These are phyloP conservation scores for Rotaria socialis DNA, from an alignment of 2,888 invertebrate species.

Conservation along the genomic window DNA sequence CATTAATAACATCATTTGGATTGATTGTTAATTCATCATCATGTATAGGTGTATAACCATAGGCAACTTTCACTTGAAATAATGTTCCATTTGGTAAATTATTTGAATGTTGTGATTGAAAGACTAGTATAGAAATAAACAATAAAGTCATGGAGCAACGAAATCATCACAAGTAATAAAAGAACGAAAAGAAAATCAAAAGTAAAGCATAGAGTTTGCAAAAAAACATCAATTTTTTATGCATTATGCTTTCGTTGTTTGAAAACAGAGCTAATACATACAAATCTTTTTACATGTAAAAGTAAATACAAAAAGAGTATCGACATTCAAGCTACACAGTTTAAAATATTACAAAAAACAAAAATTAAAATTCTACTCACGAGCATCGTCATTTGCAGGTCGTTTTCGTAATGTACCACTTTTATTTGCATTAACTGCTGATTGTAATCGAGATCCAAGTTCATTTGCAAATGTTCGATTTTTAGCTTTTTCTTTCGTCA, in stretches of 20 bases:
- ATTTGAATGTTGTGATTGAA: background rate
- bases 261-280: background rate
- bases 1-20: slow-evolving; percentile 82
- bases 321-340: background rate
- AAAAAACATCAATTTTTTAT: background rate
- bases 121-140: background rate
- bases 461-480: slow-evolving; percentile 33
- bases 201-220: background rate
- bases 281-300: background rate
- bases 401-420: slow-evolving; percentile 36
- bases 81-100: background rate
- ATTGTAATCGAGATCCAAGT: slow-evolving; percentile 28
- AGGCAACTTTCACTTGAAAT: slow-evolving; percentile 51
- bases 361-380: background rate
- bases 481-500: slow-evolving; percentile 34
- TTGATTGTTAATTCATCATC: slow-evolving; percentile 82
- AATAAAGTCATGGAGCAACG: background rate
- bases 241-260: too few species aligned
- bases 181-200: background rate
- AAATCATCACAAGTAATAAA: background rate
- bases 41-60: slow-evolving; percentile 77
- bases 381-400: background rate
- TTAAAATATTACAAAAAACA: background rate
- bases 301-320: background rate
- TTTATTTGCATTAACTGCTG: slow-evolving; percentile 7